Evolutionary conservation across 2,888 invertebrate genomes (phyloP).

Genomic region (Orthonevra nobilis): DNA sequence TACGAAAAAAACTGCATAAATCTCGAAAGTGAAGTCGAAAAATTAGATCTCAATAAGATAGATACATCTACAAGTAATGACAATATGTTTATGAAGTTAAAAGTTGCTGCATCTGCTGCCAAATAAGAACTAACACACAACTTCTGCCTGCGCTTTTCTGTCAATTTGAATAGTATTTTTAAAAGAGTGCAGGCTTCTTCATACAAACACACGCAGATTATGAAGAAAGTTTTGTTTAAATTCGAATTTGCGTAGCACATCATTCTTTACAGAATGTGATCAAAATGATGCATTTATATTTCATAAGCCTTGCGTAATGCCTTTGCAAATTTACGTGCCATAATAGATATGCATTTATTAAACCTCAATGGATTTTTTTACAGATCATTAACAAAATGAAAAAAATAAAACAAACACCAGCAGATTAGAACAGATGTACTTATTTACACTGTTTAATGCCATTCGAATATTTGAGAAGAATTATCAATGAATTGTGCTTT

Average conservation of each 20-base stretch:
- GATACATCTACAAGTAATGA: constrained; percentile 74
- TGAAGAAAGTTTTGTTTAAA: constrained; percentile 16
- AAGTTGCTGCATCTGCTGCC: constrained; percentile 75
- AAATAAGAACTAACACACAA: constrained; percentile 61
- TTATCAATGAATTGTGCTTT: no score
- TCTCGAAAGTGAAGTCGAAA: constrained; percentile 79
- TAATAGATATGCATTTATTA: constrained; percentile 58
- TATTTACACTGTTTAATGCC: no score
- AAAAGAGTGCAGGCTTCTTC: constrained; percentile 18
- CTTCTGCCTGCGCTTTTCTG: constrained; percentile 32
- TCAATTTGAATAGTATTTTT: constrained; percentile 36
- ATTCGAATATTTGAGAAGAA: no score
- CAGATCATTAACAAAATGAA: no score
- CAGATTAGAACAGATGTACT: no score
- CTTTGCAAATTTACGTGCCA: constrained; percentile 55
- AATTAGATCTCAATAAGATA: constrained; percentile 77
- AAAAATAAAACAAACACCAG: no score
- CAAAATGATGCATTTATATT: constrained; percentile 24
- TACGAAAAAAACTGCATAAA: constrained; percentile 79
- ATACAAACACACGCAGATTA: constrained; percentile 15
- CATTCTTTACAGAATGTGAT: constrained; percentile 4
- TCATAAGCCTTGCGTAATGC: constrained; percentile 36
- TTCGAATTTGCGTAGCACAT: constrained; percentile 11
- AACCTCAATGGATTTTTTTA: no score
- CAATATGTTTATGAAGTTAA: constrained; percentile 78